Conservation (phyloP, 2,797 vertebrate species). For the Somateria mollissima region DNA sequence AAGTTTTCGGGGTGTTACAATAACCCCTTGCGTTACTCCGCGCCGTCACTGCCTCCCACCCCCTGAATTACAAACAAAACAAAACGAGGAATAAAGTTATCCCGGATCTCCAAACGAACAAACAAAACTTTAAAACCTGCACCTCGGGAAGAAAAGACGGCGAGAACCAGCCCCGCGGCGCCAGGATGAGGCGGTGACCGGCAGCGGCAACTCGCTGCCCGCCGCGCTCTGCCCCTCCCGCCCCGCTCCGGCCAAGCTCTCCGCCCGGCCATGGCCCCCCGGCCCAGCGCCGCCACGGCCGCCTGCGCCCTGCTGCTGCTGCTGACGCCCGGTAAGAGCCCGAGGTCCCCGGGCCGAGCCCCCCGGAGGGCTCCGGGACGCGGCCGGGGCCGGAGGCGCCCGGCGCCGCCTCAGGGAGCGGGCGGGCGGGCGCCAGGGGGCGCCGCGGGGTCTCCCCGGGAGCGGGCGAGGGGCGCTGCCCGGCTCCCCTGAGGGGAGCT, state of each 20-base stretch:
- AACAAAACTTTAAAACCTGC: background rate
- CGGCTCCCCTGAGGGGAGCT: background rate
- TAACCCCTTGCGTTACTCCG: background rate
- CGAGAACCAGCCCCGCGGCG: background rate
- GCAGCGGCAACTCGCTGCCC: background rate
- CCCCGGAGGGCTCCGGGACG: too few species aligned
- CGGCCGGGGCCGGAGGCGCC: too few species aligned
- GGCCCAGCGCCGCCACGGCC: background rate
- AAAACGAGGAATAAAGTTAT: background rate
- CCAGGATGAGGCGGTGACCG: background rate
- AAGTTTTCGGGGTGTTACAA: background rate
- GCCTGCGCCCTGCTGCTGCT: conserved; percentile 46
- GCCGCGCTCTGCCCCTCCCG: background rate
- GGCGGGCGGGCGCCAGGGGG: background rate
- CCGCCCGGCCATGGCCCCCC: background rate
- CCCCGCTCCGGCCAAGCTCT: background rate
- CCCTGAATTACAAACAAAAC: background rate
- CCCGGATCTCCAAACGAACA: too few species aligned
- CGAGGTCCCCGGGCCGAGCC: too few species aligned
- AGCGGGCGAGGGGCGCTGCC: background rate
- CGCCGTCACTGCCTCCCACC: background rate
- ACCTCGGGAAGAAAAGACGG: background rate
- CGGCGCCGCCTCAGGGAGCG: too few species aligned
- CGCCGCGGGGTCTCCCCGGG: background rate
- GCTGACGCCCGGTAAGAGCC: conserved; percentile 65